Base-by-base conservation (phyloP, 2,888 invertebrate species). In the Torymus tubicola region DNA sequence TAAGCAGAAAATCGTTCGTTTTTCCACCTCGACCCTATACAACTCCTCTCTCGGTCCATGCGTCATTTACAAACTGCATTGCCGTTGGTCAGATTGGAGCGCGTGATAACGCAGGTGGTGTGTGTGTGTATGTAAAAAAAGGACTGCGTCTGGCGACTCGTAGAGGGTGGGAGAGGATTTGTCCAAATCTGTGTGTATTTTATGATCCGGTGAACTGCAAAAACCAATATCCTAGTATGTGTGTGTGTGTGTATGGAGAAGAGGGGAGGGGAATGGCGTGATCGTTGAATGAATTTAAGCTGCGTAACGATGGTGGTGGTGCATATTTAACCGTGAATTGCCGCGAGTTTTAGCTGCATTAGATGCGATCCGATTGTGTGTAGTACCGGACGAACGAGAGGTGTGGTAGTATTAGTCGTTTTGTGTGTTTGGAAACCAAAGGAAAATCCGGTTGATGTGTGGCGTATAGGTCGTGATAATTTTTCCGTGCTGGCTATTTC, bases 121-220 rank as follows among this genome's bases (percentile, higher is more conserved):
- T 2, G 2, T 18, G n/a, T n/a, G n/a, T n/a, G n/a, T n/a, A n/a
- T n/a, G n/a, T 21, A 64, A 70, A 71, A 58, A 70, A 50, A 72
- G 52, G 16, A 31, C 18, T 2, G 42, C 18, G 65, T 31, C 8
- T 0, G 50, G 21, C 2, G 21, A 21, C 21, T 21, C 21, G 21
- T 21, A 2, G 1, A 2, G 1, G 21, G 21, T 1, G 21, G 21
- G 13, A 42, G 18, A 16, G 82, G 76, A 79, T 82, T 82, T 79
- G 76, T 76, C 57, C 72, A 65, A 82, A 82, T 79, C 79, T 82
- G 69, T 78, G 69, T 78, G 74, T 80, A 78, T 82, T 82, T 82
- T 82, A 82, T 82, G 82, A 80, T 78, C 42, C 74, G 78, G 72
- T 71, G 80, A 70, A 57, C 65, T 63, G 57, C 77, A 79, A 82